Base-by-base conservation (phyloP, 1,140 invertebrate species). In the Dinothrombium tinctorium region DNA sequence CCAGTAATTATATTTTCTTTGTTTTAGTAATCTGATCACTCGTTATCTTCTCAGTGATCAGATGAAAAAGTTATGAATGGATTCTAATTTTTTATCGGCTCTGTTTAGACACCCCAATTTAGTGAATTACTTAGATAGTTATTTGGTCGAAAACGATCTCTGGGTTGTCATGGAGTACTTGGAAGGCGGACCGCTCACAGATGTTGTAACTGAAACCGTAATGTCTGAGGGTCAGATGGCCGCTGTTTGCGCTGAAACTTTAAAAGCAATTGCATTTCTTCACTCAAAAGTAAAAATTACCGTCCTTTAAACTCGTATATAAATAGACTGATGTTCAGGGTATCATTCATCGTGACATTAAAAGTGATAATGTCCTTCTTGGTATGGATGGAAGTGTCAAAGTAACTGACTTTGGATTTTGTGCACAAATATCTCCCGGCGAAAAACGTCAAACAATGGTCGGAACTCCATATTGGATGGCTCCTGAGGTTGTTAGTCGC, bases 381-480 rank as follows among this genome's bases (percentile, higher is more conserved):
- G 87, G 87, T 29, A 86, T 92, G 79, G 82, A 94, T 57, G 90
- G 90, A 11, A 71, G 71, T 28, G 86, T 96, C 0, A 96, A 96
- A 70, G 74, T 95, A 1, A 96, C 87, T 12, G 90, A 96, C 60
- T 96, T 96, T 62, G 90, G 90, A 2, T 96, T 96, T 59, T 96
- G 89, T 56, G 68, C 68, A 39, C 69, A 69, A 53, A 55, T 69
- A 33, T 61, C 64, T 71, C 47, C 45, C 19, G 82, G 95, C 51
- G 87, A 89, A 54, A 94, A 95, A 56, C 60, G 90, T 26, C 80
- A 87, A 52, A 98, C 90, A 0, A 86, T 96, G 79, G 87, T 95
- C 17, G 51, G 51, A n/a, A 50, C 51, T 63, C 37, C 37, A 15
- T 38, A 38, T 38, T 38, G 37, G 37, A 78, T 79, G 76, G 81